Base-by-base conservation (phyloP, 1,140 invertebrate genomes). In the Camponotus vicinus region DNA sequence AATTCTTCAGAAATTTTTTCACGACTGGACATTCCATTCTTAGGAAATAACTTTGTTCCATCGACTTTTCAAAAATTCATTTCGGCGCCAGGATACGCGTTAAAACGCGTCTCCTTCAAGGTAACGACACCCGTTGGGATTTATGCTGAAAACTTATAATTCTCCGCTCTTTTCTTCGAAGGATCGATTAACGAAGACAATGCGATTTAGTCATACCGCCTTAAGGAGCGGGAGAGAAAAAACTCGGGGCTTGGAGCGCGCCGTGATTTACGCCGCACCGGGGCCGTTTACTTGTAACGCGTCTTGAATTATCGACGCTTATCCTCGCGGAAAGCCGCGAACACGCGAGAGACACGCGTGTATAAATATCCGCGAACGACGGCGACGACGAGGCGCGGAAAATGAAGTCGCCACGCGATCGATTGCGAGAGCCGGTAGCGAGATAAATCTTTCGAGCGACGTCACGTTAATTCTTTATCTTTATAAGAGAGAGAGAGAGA, bases 301-400 rank as follows among this genome's bases (percentile, higher is more conserved):
- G 49, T 52, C 91, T 94, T 94, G 93, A 93, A 94, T 94, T 91
- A 91, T 92, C 93, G 91, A 94, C 93, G 91, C 88, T 88, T 91
- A 92, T 92, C 89, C 90, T 90, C 82, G 88, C 85, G 90, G 89
- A 91, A 89, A 91, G 91, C 88, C 83, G 49, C 83, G 49, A 40
- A 49, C 76, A 66, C 32, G 86, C 59, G 64, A 32, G 45, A 69
- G 52, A 83, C 13, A 64, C 61, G 70, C 34, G 49, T 71, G 71
- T 77, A 92, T 89, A 73, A 73, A 83, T 73, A 83, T 75, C 55
- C 21, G 79, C 69, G 42, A 49, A 73, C 69, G 59, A 70, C 32
- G 45, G 27, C 89, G 90, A 92, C 90, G 90, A 90, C 86, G 80
- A 87, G 67, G 76, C 66, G 69, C 84, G 90, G 90, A 93, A 91